Percentiles rank a stretch among this genome's conserved stretches.
Evolutionary conservation across 2,113 vertebrate genomes (phyloP).

Genomic region (Propithecus coquereli): DNA sequence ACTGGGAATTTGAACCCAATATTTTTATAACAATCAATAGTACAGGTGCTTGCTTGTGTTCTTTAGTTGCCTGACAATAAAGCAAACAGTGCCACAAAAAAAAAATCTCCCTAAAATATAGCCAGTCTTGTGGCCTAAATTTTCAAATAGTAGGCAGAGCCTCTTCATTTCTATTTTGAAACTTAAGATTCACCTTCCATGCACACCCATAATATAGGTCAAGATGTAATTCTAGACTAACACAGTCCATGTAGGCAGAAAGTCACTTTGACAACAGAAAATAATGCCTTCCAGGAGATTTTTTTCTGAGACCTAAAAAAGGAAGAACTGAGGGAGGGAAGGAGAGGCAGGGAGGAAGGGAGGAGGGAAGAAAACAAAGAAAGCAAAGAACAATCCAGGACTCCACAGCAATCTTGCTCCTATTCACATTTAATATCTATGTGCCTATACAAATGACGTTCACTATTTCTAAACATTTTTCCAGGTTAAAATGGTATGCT

Average conservation of each 20-base stretch:
- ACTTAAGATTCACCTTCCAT: constrained; percentile 19
- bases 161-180: constrained; percentile 37
- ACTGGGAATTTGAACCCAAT: constrained; percentile 66
- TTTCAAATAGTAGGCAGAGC: constrained; percentile 37
- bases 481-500: neutral
- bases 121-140: neutral
- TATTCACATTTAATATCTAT: neutral
- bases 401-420: neutral
- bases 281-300: constrained; percentile 13
- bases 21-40: constrained; percentile 54
- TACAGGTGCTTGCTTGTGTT: neutral
- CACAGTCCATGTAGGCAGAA: neutral
- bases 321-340: neutral
- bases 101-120: neutral
- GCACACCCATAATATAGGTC: constrained; percentile 6
- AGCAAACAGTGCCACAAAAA: constrained; percentile 22
- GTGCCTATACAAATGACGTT: neutral
- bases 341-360: neutral
- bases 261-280: constrained; percentile 27
- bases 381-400: neutral
- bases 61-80: constrained; percentile 24
- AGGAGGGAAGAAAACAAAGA: neutral
- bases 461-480: neutral
- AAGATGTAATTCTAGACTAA: constrained; percentile 20
- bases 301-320: constrained; percentile 26